Conservation (phyloP, 92 coral and sea anemone species). For the Umimayanthus kanabou region DNA sequence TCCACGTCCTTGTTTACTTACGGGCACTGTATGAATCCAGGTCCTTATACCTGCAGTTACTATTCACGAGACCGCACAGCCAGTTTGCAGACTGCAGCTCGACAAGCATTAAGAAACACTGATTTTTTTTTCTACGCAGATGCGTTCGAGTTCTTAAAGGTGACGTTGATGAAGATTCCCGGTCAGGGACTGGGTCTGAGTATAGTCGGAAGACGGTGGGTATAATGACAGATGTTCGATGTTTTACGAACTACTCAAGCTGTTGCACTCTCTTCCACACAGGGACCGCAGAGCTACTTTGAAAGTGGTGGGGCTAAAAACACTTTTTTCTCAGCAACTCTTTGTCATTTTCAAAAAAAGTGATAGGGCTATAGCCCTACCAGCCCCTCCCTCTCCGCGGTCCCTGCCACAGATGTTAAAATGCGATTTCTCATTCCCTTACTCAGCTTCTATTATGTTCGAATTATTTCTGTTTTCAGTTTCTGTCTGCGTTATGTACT, state of each 20-base stretch:
- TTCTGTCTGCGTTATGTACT: not conserved
- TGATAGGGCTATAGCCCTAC: too few relatives aligned
- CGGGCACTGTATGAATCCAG: not conserved
- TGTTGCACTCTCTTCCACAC: too few relatives aligned
- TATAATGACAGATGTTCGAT: not conserved
- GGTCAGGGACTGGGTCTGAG: conserved; percentile 98
- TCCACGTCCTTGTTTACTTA: not conserved
- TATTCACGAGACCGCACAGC: not conserved
- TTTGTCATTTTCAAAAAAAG: too few relatives aligned
- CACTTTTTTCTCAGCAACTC: too few relatives aligned
- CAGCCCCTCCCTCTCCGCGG: too few relatives aligned
- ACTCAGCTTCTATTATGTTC: too few relatives aligned
- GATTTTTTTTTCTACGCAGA: conserved; percentile 53
- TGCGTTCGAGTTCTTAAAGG: conserved; percentile 80
- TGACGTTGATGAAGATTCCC: conserved; percentile 83
- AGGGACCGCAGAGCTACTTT: too few relatives aligned
- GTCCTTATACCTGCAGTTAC: too few relatives aligned
- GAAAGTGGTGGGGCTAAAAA: too few relatives aligned
- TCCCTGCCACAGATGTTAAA: not conserved
- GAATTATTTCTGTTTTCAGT: not conserved
- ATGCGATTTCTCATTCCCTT: too few relatives aligned
- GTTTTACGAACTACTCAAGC: not conserved
- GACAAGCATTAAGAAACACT: not conserved
- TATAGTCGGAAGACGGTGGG: conserved; percentile 96
- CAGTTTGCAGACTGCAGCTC: not conserved